phyloP scores from a whole-genome alignment of 2,113 vertebrate genomes.

The Gymnorhina tibicen region DNA sequence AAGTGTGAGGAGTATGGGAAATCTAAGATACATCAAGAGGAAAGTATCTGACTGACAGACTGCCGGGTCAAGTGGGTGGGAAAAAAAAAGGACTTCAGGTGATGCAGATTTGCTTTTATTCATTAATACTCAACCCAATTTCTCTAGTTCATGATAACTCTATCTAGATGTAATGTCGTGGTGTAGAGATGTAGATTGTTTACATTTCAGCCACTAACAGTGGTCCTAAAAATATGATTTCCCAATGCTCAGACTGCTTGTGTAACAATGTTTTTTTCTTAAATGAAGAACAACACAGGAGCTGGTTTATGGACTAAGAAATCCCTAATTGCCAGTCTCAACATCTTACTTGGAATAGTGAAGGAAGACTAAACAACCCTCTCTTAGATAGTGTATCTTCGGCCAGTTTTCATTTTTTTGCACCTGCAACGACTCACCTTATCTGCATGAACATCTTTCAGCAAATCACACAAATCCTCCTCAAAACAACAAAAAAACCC shows the following conservation, averaged over 20 bases:
- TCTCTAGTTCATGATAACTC: background rate
- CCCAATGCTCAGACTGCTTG: background rate
- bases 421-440: background rate
- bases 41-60: background rate
- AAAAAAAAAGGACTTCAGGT: background rate
- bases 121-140: background rate
- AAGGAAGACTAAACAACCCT: background rate
- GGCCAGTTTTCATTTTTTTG: background rate
- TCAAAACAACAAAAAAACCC: background rate
- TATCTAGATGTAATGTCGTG: background rate
- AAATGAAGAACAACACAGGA: background rate
- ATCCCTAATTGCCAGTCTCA: background rate
- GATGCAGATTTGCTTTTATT: background rate
- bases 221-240: background rate
- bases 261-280: background rate
- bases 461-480: background rate
- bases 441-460: background rate
- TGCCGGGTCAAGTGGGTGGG: background rate
- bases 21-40: background rate
- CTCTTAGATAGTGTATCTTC: background rate
- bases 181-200: background rate
- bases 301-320: background rate
- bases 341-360: background rate
- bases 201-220: background rate
- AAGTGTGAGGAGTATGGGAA: background rate